Conservation (phyloP, 1,140 invertebrate genomes). For the Psix sp. region DNA sequence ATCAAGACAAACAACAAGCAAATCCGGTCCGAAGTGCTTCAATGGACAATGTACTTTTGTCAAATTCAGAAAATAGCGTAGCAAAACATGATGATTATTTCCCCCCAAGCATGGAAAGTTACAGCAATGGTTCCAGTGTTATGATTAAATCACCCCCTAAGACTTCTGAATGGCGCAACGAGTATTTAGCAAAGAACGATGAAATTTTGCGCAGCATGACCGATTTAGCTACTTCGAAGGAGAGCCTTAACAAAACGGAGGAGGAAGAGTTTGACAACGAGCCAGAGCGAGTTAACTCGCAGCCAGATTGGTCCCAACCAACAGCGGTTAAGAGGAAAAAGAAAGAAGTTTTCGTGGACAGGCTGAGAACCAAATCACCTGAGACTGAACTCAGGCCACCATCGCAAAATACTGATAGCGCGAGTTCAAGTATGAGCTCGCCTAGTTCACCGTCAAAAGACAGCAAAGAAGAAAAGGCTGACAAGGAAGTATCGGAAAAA, state of each 20-base stretch:
- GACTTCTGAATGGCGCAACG: slow-evolving; percentile 73
- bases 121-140: slow-evolving; percentile 52
- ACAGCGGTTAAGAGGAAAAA: slow-evolving; percentile 61
- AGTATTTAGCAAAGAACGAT: slow-evolving; percentile 72
- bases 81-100: slow-evolving; percentile 66
- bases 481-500: slow-evolving; percentile 72
- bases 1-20: slow-evolving; percentile 46
- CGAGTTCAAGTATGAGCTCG: slow-evolving; percentile 73
- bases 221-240: slow-evolving; percentile 60
- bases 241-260: slow-evolving; percentile 41
- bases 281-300: slow-evolving; percentile 58
- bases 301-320: slow-evolving; percentile 72
- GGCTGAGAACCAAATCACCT: slow-evolving; percentile 59
- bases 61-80: slow-evolving; percentile 40
- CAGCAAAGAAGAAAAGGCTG: slow-evolving; percentile 73
- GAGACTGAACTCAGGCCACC: slow-evolving; percentile 69
- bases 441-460: slow-evolving; percentile 73
- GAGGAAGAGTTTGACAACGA: slow-evolving; percentile 54
- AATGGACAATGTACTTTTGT: slow-evolving; percentile 61
- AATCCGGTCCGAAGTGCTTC: slow-evolving; percentile 64
- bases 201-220: slow-evolving; percentile 70
- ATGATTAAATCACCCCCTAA: slow-evolving; percentile 67
- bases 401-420: slow-evolving; percentile 70
- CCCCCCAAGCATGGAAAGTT: slow-evolving; percentile 51
- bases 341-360: slow-evolving; percentile 59